Evolutionary conservation across 2,797 vertebrate species (phyloP).

Genomic region (Macroramphosus scolopax): DNA sequence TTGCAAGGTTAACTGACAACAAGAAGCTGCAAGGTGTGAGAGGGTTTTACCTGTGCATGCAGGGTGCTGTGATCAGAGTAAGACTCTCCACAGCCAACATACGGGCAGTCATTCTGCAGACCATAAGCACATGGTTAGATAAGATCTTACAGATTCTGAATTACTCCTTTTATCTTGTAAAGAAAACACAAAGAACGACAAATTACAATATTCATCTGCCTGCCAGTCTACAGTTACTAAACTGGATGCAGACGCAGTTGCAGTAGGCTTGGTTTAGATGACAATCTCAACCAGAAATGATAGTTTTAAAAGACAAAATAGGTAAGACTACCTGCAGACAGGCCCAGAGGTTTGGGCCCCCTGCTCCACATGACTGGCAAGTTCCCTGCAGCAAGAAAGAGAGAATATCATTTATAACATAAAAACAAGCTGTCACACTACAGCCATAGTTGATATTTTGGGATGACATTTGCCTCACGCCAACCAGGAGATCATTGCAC

Average conservation of each 20-base stretch:
- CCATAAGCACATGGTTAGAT: slow-evolving; percentile 19
- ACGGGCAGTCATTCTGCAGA: slow-evolving; percentile 87
- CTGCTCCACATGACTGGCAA: slow-evolving; percentile 93
- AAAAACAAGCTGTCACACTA: background rate
- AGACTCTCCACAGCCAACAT: slow-evolving; percentile 96
- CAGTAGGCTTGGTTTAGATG: background rate
- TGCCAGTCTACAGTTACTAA: too few species aligned
- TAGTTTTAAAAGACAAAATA: background rate
- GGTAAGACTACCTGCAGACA: slow-evolving; percentile 88
- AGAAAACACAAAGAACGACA: background rate
- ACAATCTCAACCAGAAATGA: background rate
- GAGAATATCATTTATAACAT: background rate
- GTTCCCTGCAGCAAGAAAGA: slow-evolving; percentile 79
- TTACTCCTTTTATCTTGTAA: background rate
- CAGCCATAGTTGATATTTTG: background rate
- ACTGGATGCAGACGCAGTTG: background rate
- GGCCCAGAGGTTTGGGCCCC: slow-evolving; percentile 96
- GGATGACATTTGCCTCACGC: too few species aligned
- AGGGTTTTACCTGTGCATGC: slow-evolving; percentile 88
- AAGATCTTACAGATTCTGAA: background rate
- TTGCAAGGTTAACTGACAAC: background rate
- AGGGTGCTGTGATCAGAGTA: slow-evolving; percentile 95
- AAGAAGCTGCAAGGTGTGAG: background rate
- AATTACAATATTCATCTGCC: background rate
- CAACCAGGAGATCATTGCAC: too few species aligned